phyloP scores from a whole-genome alignment of 2,888 invertebrate genomes.

The Watsonalla binaria region DNA sequence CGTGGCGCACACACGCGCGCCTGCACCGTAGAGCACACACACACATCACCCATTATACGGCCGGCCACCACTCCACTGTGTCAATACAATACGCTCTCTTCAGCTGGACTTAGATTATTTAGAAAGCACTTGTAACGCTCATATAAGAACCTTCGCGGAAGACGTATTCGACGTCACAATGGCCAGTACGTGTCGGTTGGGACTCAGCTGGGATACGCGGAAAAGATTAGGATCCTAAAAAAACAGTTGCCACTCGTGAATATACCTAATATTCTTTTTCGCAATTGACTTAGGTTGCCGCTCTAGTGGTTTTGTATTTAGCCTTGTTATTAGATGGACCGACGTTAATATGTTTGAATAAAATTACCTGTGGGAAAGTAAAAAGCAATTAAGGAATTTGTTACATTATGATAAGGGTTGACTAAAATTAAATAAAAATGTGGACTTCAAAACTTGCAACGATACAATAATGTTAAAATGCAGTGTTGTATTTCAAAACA shows the following conservation, averaged over 20 bases:
- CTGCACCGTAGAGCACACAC: conserved; percentile 53
- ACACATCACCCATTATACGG: conserved; percentile 66
- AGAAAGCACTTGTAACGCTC: conserved; percentile 80
- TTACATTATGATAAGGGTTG: too few relatives aligned
- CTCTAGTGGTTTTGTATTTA: conserved; percentile 38
- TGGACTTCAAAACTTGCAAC: background rate
- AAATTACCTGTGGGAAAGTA: too few relatives aligned
- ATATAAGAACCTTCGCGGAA: conserved; percentile 77
- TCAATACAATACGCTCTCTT: conserved; percentile 80
- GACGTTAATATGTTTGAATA: background rate
- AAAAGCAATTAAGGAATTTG: too few relatives aligned
- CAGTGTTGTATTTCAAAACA: conserved; percentile 6
- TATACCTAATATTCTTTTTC: conserved; percentile 64
- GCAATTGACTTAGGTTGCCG: conserved; percentile 54
- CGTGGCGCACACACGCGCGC: conserved; percentile 61
- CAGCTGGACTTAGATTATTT: conserved; percentile 80
- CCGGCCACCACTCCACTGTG: conserved; percentile 79
- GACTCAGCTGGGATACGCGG: conserved; percentile 65
- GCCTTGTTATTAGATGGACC: conserved; percentile 20
- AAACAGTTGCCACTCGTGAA: conserved; percentile 69
- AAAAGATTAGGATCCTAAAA: conserved; percentile 78
- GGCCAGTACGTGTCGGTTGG: conserved; percentile 74
- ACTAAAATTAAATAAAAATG: background rate
- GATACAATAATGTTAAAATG: background rate
- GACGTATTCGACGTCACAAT: conserved; percentile 76